phyloP scores from a whole-genome alignment of 2,888 invertebrate genomes.

The Spilosoma lubricipeda region DNA sequence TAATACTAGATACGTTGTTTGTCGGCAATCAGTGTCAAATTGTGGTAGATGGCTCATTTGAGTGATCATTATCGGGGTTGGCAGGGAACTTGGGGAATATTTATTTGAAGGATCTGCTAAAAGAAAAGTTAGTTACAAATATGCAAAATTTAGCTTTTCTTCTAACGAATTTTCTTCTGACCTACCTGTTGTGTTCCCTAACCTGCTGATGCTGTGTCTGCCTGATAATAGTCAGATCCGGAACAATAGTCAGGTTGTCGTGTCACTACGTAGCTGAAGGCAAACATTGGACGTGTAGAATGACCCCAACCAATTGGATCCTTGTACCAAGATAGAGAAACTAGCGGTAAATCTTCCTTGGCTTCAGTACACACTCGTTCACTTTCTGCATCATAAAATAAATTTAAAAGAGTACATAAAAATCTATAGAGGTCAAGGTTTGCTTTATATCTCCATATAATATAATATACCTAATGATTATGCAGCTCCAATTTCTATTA shows the following conservation, averaged over 20 bases:
- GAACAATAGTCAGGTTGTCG: conserved; percentile 13
- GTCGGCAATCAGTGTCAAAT: conserved; percentile 19
- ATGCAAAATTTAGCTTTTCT: too few species aligned
- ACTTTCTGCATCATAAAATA: too few species aligned
- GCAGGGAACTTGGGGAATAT: not conserved
- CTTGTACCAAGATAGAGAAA: not conserved
- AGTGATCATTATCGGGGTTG: conserved; percentile 12
- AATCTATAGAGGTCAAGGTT: too few species aligned
- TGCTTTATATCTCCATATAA: too few species aligned
- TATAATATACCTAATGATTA: too few species aligned
- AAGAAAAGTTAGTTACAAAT: not conserved
- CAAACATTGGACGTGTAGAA: conserved; percentile 1
- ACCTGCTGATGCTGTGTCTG: conserved; percentile 4
- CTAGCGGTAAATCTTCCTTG: not conserved
- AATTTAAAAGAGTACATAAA: too few species aligned
- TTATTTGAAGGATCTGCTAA: not conserved
- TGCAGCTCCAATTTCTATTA: too few species aligned
- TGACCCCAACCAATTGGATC: not conserved
- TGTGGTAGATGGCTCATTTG: conserved; percentile 9
- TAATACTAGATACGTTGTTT: conserved; percentile 18
- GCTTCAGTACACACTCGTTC: not conserved
- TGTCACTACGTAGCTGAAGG: conserved; percentile 2
- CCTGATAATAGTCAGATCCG: conserved; percentile 5
- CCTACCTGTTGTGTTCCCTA: too few species aligned
- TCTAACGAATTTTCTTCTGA: too few species aligned